Conservation (phyloP, 2,113 vertebrate species). For the Oryzias javanicus region DNA sequence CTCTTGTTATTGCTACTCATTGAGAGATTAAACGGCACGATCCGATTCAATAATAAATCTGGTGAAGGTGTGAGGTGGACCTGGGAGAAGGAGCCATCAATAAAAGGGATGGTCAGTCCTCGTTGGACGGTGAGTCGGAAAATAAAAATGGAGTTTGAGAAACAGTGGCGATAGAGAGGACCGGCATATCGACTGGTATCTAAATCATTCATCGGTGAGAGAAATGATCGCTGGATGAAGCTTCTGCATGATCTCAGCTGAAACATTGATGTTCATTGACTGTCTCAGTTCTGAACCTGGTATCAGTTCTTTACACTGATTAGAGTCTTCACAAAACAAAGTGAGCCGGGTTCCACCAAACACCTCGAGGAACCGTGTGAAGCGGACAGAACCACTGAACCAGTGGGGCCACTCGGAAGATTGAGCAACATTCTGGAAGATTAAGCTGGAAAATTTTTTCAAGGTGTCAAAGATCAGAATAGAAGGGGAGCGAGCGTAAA, state of each 20-base stretch:
- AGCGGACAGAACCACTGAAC: no score
- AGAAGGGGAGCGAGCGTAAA: no score
- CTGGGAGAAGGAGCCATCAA: conserved; percentile 54
- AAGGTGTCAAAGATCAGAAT: no score
- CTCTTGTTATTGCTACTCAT: conserved; percentile 59
- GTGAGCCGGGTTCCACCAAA: no score
- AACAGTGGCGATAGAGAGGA: conserved; percentile 50
- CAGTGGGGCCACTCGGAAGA: no score
- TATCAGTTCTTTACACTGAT: no score
- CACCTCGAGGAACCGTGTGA: no score
- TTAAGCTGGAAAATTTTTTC: no score
- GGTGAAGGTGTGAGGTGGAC: conserved; percentile 45
- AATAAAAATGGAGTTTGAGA: conserved; percentile 62
- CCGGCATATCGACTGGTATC: conserved; percentile 74
- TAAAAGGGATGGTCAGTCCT: conserved; percentile 51
- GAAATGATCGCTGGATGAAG: conserved; percentile 27
- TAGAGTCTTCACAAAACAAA: no score
- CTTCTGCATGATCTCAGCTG: not conserved
- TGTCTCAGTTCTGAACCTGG: no score
- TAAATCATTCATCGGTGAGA: conserved; percentile 73
- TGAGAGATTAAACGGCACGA: conserved; percentile 64
- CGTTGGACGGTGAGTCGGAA: conserved; percentile 47
- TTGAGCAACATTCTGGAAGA: no score
- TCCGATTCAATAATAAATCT: conserved; percentile 63
- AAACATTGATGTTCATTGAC: no score